These are phyloP conservation scores for Anguilla pacifica DNA, from an alignment of 2,797 vertebrate genomes.

Conservation along the genomic window DNA sequence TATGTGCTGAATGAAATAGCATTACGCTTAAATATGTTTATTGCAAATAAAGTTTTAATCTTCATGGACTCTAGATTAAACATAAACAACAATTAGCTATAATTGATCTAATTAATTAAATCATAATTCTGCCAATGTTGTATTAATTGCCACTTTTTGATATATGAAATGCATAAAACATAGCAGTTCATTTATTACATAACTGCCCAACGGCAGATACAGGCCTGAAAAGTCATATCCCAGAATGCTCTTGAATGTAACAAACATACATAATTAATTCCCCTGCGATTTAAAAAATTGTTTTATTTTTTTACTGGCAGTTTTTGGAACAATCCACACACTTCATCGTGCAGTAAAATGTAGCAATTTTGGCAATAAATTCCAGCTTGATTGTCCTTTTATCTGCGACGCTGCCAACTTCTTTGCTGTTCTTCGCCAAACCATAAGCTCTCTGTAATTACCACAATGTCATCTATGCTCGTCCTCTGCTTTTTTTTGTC, in stretches of 20 bases:
- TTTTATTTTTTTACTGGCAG: background rate
- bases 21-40: background rate
- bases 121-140: background rate
- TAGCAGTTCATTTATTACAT: background rate
- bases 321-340: background rate
- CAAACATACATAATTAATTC: slow-evolving; percentile 25
- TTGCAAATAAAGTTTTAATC: background rate
- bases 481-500: slow-evolving; percentile 54
- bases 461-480: slow-evolving; percentile 51
- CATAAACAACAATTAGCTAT: background rate
- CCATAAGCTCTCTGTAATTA: background rate
- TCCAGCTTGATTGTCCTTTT: background rate
- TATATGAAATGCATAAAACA: background rate
- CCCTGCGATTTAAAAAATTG: background rate
- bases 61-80: background rate
- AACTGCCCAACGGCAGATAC: background rate
- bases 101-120: background rate
- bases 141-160: background rate
- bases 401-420: background rate
- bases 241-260: background rate
- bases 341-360: background rate
- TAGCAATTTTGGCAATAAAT: background rate
- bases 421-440: background rate
- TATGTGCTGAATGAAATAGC: background rate
- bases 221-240: background rate